phyloP scores from a whole-genome alignment of 2,113 vertebrate genomes.

The Ursus arctos region DNA sequence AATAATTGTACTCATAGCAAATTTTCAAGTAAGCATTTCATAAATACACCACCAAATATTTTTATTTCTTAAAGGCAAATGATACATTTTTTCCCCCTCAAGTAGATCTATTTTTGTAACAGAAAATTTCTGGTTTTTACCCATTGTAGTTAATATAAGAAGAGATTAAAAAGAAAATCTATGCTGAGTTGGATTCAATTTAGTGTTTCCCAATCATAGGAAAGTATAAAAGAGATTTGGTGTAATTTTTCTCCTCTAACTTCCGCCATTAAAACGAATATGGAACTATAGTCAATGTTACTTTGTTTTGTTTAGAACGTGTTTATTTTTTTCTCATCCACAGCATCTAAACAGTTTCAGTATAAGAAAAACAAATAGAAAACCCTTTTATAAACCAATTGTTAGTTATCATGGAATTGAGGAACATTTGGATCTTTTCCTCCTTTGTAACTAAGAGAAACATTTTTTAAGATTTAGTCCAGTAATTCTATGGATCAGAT shows the following conservation, averaged over 20 bases:
- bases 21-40: neutral
- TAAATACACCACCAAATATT: neutral
- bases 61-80: neutral
- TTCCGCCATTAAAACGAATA: neutral
- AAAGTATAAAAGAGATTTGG: neutral
- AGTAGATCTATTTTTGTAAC: neutral
- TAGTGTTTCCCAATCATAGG: neutral
- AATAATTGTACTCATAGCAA: neutral
- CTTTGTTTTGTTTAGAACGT: neutral
- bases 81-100: neutral
- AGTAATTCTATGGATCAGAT: neutral
- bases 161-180: neutral
- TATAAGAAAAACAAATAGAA: neutral
- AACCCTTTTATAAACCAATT: neutral
- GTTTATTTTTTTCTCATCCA: neutral
- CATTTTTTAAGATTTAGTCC: slow-evolving; percentile 16
- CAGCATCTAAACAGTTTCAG: neutral
- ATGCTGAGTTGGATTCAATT: neutral
- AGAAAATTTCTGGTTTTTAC: neutral
- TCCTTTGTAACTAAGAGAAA: neutral
- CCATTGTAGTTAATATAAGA: neutral
- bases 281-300: neutral
- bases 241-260: neutral
- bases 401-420: neutral
- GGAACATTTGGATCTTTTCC: neutral